Percentiles rank a stretch among this genome's conserved stretches.
Evolutionary conservation across 2,113 vertebrate genomes (phyloP).

Genomic region (Pleuronectes platessa): DNA sequence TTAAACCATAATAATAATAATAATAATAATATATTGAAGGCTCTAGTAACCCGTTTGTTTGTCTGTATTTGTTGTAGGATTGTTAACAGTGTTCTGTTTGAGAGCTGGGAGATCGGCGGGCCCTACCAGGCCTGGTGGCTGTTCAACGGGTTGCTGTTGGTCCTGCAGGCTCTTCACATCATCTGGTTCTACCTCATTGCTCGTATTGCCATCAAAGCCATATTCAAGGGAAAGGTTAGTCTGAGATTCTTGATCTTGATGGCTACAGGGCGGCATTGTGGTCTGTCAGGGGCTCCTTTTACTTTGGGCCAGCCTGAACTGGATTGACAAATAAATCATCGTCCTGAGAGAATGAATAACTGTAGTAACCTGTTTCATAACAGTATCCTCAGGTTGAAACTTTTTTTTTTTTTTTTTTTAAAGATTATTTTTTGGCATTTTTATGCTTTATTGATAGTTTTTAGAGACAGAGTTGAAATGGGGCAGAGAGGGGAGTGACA

Average conservation of each 20-base stretch:
- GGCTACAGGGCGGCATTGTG: not conserved
- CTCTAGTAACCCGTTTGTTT: slow-evolving; percentile 24
- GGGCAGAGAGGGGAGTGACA: too few relatives aligned
- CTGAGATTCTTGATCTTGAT: not conserved
- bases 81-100: slow-evolving; percentile 84
- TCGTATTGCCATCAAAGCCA: slow-evolving; percentile 90
- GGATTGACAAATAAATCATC: not conserved
- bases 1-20: not conserved
- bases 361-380: not conserved
- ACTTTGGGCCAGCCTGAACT: not conserved
- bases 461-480: too few relatives aligned
- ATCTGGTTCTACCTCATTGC: slow-evolving; percentile 95
- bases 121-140: slow-evolving; percentile 94
- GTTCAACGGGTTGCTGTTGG: slow-evolving; percentile 89
- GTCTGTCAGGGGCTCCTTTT: not conserved
- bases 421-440: too few relatives aligned
- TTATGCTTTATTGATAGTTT: too few relatives aligned
- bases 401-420: too few relatives aligned
- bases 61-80: slow-evolving; percentile 59
- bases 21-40: not conserved
- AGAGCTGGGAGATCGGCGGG: slow-evolving; percentile 93
- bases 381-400: too few relatives aligned
- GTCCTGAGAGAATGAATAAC: too few relatives aligned
- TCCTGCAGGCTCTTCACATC: slow-evolving; percentile 88
- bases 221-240: slow-evolving; percentile 90